Evolutionary conservation across 2,797 vertebrate genomes (phyloP).

Genomic region (Silurus aristotelis): DNA sequence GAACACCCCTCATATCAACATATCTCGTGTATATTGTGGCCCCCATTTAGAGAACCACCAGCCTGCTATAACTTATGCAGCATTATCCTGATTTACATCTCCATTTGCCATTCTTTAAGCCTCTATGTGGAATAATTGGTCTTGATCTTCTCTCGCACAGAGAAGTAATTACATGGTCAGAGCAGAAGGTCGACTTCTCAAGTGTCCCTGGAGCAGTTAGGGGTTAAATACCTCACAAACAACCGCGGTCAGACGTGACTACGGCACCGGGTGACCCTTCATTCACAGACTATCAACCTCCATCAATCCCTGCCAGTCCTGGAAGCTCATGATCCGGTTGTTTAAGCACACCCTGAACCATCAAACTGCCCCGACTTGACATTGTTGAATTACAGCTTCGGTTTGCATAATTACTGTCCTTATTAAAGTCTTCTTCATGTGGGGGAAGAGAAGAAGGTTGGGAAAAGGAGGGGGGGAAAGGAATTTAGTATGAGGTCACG

Average conservation of each 20-base stretch:
- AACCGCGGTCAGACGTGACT: constrained; percentile 2
- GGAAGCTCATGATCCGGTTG: not conserved
- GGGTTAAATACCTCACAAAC: constrained; percentile 16
- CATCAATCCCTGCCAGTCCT: constrained; percentile 1
- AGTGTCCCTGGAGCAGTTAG: not conserved
- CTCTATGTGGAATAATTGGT: not conserved
- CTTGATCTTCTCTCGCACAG: not conserved
- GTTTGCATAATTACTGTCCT: not conserved
- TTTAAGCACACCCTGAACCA: not conserved
- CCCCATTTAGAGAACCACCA: not conserved
- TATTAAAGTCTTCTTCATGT: constrained; percentile 5
- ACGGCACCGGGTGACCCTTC: constrained; percentile 11
- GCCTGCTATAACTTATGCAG: too few relatives aligned
- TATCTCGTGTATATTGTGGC: not conserved
- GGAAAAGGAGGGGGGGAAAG: not conserved
- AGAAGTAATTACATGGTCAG: constrained; percentile 1
- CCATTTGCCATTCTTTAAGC: not conserved
- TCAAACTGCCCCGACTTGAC: not conserved
- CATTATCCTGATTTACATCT: not conserved
- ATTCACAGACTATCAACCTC: not conserved
- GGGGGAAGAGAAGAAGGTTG: not conserved
- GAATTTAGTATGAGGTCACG: constrained; percentile 35
- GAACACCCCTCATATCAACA: not conserved
- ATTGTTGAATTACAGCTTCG: not conserved
- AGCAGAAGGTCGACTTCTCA: not conserved